Percentiles rank a stretch among this genome's conserved stretches.
Conservation (phyloP, 2,888 invertebrate genomes). For the Lithodes maja region DNA sequence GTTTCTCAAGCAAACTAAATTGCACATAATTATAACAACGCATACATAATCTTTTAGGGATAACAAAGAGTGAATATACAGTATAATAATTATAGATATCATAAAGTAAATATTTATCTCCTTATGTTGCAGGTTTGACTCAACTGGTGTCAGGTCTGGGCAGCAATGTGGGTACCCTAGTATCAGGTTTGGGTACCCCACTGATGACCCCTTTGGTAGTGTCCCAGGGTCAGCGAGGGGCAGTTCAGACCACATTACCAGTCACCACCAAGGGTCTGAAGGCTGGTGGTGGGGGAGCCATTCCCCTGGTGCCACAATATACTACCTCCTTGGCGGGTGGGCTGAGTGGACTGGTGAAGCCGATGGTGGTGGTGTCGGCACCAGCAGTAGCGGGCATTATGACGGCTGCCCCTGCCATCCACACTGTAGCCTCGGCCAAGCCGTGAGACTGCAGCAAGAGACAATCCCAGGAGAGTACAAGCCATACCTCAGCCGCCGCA, state of each 20-base stretch:
- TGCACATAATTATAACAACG: too few relatives aligned
- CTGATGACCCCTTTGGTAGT: slow-evolving; percentile 60
- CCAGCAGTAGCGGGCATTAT: slow-evolving; percentile 56
- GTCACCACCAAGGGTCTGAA: slow-evolving; percentile 57
- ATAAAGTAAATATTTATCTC: too few relatives aligned
- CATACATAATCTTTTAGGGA: too few relatives aligned
- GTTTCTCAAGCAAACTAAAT: too few relatives aligned
- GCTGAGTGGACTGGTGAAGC: slow-evolving; percentile 63
- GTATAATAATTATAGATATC: too few relatives aligned
- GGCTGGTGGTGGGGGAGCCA: slow-evolving; percentile 49
- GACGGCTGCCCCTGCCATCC: slow-evolving; percentile 54
- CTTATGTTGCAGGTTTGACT: slow-evolving; percentile 61
- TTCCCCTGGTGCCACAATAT: slow-evolving; percentile 65
- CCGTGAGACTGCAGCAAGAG: slow-evolving; percentile 50
- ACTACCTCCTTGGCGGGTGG: slow-evolving; percentile 59
- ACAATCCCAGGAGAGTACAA: slow-evolving; percentile 69
- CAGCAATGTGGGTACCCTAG: slow-evolving; percentile 57
- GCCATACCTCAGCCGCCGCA: slow-evolving; percentile 63
- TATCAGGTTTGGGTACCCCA: slow-evolving; percentile 60
- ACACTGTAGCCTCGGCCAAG: slow-evolving; percentile 49
- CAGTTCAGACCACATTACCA: slow-evolving; percentile 42
- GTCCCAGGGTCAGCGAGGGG: slow-evolving; percentile 64
- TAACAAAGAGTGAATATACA: too few relatives aligned
- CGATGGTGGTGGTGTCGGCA: slow-evolving; percentile 66
- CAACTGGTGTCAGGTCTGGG: slow-evolving; percentile 65